Evolutionary conservation across 2,888 invertebrate species (phyloP), one percentile per base, ranked within the genome.

Genomic region (Thyatira batis): DNA sequence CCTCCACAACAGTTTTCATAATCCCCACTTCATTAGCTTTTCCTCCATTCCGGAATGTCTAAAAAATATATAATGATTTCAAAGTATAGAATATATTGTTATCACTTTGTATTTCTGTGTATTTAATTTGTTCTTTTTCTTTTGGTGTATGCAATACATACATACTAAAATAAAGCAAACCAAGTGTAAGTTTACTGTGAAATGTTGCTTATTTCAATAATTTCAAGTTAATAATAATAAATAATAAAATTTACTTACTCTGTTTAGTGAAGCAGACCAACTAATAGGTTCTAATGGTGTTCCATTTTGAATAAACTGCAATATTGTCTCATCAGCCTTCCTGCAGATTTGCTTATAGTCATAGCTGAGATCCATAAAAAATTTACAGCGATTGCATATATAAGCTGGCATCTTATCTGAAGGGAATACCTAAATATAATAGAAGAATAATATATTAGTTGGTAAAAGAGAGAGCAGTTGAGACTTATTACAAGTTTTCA

Each of bases 311-410:
- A 95, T 89, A 78, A 92, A 96, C 55, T 95, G 93, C 55, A 95
- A 92, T 6, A 96, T 84, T 0, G 94, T 92, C 65, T 95, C 95
- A 76, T 96, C 96, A 0, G 95, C 94, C 73, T 94, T 94, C 63
- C 95, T 95, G 69, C 96, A 96, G 74, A 96, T 94, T 56, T 95
- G 93, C 76, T 96, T 96, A 70, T 95, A 96, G 52, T 94, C 94
- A 84, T 96, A 96, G 49, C 94, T 94, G 57, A 95, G 89, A 55
- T 94, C 94, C 75, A 96, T 94, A 63, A 95, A 94, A 70, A 93
- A 88, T 21, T 94, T 94, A 70, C 96, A 96, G 43, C 92, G 92
- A 39, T 88, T 92, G 76, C 96, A 96, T 58, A 96, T 95, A 72
- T 92, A 94, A 50, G 93, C 90, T 1, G 96, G 96, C 95, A 96